A percentile compares a stretch with the other conserved stretches of the same genome.
Evolutionary conservation across 1,140 invertebrate species (phyloP).

Genomic region (Scaptodrosophila lebanonensis): DNA sequence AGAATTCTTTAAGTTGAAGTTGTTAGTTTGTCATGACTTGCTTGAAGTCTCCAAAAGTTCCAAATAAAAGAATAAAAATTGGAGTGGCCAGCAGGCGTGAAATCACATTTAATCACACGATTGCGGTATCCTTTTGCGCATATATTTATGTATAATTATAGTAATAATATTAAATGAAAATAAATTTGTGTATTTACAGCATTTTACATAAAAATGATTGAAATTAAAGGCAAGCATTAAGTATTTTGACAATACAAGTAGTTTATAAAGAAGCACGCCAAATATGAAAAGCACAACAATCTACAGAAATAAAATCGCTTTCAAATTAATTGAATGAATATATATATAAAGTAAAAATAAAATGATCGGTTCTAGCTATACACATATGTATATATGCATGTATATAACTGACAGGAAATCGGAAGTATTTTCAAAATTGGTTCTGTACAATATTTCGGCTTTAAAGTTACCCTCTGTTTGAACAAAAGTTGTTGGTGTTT

Average conservation of each 20-base stretch:
- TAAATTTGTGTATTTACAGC: conserved; percentile 64
- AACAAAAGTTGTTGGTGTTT: conserved; percentile 9
- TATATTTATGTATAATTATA: conserved; percentile 27
- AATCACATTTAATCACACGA: too few species aligned
- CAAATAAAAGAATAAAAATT: conserved; percentile 27
- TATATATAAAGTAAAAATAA: too few species aligned
- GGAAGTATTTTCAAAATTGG: conserved; percentile 18
- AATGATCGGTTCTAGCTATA: too few species aligned
- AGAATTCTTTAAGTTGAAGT: too few species aligned
- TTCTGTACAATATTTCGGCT: conserved; percentile 25
- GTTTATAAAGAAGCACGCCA: conserved; percentile 4
- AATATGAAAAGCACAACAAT: neutral
- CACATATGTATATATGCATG: too few species aligned
- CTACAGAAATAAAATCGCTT: neutral
- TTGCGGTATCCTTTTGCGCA: neutral
- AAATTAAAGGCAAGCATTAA: conserved; percentile 50
- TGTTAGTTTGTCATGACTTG: conserved; percentile 57
- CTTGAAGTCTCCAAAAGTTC: conserved; percentile 50
- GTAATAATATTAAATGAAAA: conserved; percentile 24
- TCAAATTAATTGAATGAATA: conserved; percentile 4
- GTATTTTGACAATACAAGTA: neutral
- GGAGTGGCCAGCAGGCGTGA: too few species aligned
- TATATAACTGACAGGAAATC: too few species aligned
- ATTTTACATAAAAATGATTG: conserved; percentile 52
- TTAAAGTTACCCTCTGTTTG: too few species aligned